These are phyloP conservation scores for Drosophila parabipectinata DNA, from an alignment of 1,140 invertebrate species.

Conservation along the genomic window DNA sequence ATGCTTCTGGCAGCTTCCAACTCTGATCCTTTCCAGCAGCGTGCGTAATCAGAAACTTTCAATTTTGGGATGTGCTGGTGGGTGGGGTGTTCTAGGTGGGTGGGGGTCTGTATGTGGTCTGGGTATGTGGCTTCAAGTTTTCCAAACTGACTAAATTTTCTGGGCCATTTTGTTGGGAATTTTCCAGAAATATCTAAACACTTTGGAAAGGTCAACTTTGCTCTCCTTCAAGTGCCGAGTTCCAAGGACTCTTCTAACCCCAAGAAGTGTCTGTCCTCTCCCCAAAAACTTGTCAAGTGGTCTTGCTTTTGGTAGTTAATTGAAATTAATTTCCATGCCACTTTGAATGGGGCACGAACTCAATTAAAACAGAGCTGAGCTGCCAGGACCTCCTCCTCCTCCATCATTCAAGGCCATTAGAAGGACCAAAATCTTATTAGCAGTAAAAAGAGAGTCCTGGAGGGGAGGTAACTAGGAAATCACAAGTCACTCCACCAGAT, in stretches of 20 bases:
- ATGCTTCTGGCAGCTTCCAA: background rate
- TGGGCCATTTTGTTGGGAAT: background rate
- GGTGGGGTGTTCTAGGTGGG: background rate
- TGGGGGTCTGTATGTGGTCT: background rate
- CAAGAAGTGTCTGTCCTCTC: conserved; percentile 56
- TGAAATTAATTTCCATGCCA: conserved; percentile 79
- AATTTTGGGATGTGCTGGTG: conserved; percentile 19
- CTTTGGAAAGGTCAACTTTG: conserved; percentile 8
- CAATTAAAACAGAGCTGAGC: conserved; percentile 62
- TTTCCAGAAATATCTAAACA: background rate
- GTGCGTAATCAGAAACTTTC: conserved; percentile 67
- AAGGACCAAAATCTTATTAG: conserved; percentile 77
- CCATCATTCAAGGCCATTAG: conserved; percentile 68
- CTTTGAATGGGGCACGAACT: conserved; percentile 71
- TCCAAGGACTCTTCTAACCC: conserved; percentile 13
- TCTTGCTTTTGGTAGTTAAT: conserved; percentile 59
- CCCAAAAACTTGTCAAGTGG: conserved; percentile 34
- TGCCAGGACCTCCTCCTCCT: conserved; percentile 8
- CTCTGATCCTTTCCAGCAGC: conserved; percentile 35
- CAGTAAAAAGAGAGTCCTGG: conserved; percentile 58
- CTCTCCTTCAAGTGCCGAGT: background rate
- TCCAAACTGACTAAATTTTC: background rate
- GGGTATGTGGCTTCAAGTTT: background rate
- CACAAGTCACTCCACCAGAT: conserved; percentile 45
- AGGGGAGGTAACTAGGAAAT: conserved; percentile 35